These are phyloP conservation scores for Cyanocitta stelleri DNA, from an alignment of 2,113 vertebrate genomes.

Conservation along the genomic window DNA sequence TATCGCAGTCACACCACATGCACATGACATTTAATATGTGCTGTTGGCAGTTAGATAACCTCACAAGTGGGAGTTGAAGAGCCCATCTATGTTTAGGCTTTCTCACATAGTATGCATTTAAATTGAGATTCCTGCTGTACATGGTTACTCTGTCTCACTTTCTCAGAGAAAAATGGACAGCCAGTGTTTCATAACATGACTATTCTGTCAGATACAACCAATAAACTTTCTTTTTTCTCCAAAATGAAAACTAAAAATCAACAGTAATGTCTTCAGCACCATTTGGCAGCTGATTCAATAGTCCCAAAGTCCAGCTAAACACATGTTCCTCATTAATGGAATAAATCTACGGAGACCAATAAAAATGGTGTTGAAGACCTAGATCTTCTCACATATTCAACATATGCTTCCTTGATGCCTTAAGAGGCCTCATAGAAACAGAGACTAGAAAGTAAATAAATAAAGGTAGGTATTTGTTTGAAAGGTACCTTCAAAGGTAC, in stretches of 20 bases:
- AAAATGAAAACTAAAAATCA: background rate
- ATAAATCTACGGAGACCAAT: background rate
- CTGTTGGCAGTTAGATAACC: slow-evolving; percentile 48
- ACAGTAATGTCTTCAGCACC: background rate
- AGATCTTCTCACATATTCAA: background rate
- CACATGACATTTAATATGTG: slow-evolving; percentile 31
- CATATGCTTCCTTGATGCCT: background rate
- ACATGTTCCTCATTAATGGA: background rate
- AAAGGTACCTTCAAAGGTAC: no score
- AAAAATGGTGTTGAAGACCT: background rate
- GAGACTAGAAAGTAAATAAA: no score
- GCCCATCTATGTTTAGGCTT: slow-evolving; percentile 33
- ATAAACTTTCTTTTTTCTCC: background rate
- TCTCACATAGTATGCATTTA: background rate
- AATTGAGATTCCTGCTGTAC: background rate
- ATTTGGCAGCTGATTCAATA: background rate
- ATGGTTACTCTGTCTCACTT: background rate
- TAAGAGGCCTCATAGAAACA: no score
- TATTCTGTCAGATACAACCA: background rate
- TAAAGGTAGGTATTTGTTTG: no score
- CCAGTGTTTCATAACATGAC: background rate
- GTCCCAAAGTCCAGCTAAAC: background rate
- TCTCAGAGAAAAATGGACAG: background rate
- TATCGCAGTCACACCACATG: background rate
- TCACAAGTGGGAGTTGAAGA: slow-evolving; percentile 10